phyloP scores from a whole-genome alignment of 2,113 vertebrate genomes.

The Mesembrinibis cayennensis region DNA sequence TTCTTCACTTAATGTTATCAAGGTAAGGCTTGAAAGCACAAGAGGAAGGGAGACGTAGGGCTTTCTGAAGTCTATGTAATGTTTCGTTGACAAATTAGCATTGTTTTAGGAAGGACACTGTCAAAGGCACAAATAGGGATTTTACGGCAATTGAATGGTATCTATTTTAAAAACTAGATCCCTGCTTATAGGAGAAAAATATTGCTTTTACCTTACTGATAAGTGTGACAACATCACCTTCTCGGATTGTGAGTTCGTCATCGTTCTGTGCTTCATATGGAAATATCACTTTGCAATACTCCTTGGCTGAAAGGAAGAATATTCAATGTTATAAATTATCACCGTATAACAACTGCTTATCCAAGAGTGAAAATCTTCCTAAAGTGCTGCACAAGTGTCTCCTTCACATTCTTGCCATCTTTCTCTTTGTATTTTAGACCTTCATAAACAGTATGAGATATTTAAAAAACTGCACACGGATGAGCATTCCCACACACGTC shows the following conservation, averaged over 20 bases:
- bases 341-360: not conserved
- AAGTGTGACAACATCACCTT: conserved; percentile 93
- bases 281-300: conserved; percentile 97
- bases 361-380: not conserved
- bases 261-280: conserved; percentile 96
- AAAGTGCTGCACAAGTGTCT: not conserved
- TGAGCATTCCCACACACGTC: not conserved
- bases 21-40: not conserved
- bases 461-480: not conserved
- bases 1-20: not conserved
- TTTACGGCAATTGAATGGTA: not conserved
- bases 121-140: not conserved
- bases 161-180: not conserved
- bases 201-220: conserved; percentile 87
- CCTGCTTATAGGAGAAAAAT: not conserved
- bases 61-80: not conserved
- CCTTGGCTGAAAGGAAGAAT: conserved; percentile 83
- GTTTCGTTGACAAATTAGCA: not conserved
- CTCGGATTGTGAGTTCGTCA: conserved; percentile 95
- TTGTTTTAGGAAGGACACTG: not conserved
- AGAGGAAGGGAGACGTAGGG: not conserved
- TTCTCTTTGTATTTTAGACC: not conserved
- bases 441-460: conserved; percentile 23
- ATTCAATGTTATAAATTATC: conserved; percentile 7
- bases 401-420: not conserved